phyloP scores from a whole-genome alignment of 2,888 invertebrate genomes.

The Drosophila nigritarsus region DNA sequence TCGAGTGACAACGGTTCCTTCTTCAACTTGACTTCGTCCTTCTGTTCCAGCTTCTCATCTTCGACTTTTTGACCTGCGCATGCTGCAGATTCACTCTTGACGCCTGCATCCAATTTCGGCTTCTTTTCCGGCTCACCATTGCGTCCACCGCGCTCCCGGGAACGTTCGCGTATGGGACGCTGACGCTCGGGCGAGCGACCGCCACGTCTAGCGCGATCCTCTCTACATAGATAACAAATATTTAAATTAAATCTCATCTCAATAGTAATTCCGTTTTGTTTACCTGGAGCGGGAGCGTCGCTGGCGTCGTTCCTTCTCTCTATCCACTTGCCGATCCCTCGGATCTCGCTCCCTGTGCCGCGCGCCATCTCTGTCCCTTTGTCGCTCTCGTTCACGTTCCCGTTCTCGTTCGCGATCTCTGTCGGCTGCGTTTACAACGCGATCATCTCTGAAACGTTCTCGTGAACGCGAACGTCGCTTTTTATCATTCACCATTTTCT shows the following conservation, averaged over 20 bases:
- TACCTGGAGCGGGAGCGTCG: constrained; percentile 78
- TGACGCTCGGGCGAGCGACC: constrained; percentile 68
- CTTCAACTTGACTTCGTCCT: constrained; percentile 83
- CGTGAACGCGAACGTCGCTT: constrained; percentile 86
- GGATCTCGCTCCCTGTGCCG: constrained; percentile 53
- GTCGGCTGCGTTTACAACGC: constrained; percentile 42
- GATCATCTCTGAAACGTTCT: constrained; percentile 75
- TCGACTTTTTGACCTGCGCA: constrained; percentile 66
- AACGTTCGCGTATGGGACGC: constrained; percentile 60
- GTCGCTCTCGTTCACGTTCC: constrained; percentile 49
- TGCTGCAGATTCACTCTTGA: constrained; percentile 15
- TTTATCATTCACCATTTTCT: constrained; percentile 85
- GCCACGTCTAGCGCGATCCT: constrained; percentile 62
- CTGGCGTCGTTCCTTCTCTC: constrained; percentile 70
- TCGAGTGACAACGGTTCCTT: constrained; percentile 97
- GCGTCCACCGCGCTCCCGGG: constrained; percentile 58
- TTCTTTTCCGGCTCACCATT: constrained; percentile 71
- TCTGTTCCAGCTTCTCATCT: constrained; percentile 84
- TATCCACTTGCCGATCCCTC: constrained; percentile 58
- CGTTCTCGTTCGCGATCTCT: constrained; percentile 67
- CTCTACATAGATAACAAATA: constrained; percentile 28
- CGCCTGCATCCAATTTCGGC: constrained; percentile 38
- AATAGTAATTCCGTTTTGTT: not conserved
- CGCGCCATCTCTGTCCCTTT: constrained; percentile 58
- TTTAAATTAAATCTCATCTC: not conserved